Evolutionary conservation across 2,113 vertebrate genomes (phyloP), one percentile per base, ranked within the genome.

Genomic region (Eurypyga helias): DNA sequence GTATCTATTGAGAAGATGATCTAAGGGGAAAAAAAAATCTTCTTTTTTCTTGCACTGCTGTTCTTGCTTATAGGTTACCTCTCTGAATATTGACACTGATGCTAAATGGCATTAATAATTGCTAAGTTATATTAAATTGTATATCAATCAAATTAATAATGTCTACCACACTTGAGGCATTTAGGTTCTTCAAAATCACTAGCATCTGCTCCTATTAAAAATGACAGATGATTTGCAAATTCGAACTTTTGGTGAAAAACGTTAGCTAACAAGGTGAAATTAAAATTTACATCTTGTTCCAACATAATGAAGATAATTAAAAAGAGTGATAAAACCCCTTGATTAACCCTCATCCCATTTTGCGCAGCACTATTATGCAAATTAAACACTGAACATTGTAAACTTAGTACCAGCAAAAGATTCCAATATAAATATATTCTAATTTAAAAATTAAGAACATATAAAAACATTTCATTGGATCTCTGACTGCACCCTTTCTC

Each of bases 271-370:
- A 98, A 98, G 98, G 97, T 98, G 96, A 97, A 98, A 98, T 98
- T 98, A 98, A 98, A 98, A 98, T 98, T 98, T 98, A 98, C 97
- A 97, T 98, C 98, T 98, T 98, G 95, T 95, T 98, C 93, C 33
- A 69, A 85, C 89, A 97, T 98, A 97, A 97, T 98, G 98, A 97
- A 98, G 96, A 97, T 97, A 97, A 98, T 98, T 98, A 97, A 98
- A 98, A 96, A 96, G 97, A 97, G 97, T 75, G 97, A 98, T 98
- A 98, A 98, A 98, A 97, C 95, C 94, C 85, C 97, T 97, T 98
- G 98, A 98, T 98, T 98, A 98, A 98, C 97, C 97, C 92, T 95
- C 96, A 93, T 97, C 93, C 93, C 93, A 51, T 98, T 97, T 97
- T 96, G 71, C 88, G 86, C 46, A 92, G 93, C 91, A 91, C 96